A percentile compares a stretch with the other conserved stretches of the same genome.
These are phyloP conservation scores for Coreoperca whiteheadi DNA, from an alignment of 2,113 vertebrate species.

Conservation along the genomic window DNA sequence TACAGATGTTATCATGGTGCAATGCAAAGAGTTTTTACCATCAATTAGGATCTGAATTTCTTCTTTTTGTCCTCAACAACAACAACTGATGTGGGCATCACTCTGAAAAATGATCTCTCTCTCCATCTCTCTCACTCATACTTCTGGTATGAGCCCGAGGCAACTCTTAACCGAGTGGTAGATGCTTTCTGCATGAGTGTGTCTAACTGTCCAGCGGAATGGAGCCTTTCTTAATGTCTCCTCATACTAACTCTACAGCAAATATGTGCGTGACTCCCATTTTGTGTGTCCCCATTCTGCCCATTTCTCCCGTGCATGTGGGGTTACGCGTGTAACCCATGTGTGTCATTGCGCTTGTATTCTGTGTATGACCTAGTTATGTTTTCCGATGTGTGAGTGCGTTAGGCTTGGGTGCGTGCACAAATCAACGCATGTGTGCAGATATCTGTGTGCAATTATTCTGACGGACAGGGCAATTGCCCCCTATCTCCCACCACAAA, in stretches of 20 bases:
- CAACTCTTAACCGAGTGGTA: slow-evolving; percentile 60
- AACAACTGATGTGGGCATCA: background rate
- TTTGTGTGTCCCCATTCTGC: slow-evolving; percentile 62
- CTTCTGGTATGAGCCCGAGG: slow-evolving; percentile 49
- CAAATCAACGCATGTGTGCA: slow-evolving; percentile 40
- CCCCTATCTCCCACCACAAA: slow-evolving; percentile 64
- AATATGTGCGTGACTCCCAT: slow-evolving; percentile 39
- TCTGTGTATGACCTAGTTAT: slow-evolving; percentile 45
- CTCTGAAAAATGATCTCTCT: background rate
- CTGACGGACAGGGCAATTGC: slow-evolving; percentile 67
- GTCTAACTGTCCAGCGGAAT: slow-evolving; percentile 40
- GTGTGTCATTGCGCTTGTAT: slow-evolving; percentile 36
- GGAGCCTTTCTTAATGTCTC: slow-evolving; percentile 58
- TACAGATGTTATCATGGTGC: background rate
- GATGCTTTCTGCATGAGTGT: slow-evolving; percentile 61
- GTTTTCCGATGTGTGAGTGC: slow-evolving; percentile 31
- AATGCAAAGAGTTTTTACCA: background rate
- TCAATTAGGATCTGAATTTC: background rate
- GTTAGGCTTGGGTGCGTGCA: slow-evolving; percentile 24
- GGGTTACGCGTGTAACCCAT: slow-evolving; percentile 10
- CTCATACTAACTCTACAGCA: slow-evolving; percentile 32
- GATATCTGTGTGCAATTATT: slow-evolving; percentile 70
- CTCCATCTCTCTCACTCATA: background rate
- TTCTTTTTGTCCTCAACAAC: background rate
- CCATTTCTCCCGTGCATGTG: slow-evolving; percentile 30